Conservation (phyloP, 2,888 invertebrate species). For the Pollenia labialis region DNA sequence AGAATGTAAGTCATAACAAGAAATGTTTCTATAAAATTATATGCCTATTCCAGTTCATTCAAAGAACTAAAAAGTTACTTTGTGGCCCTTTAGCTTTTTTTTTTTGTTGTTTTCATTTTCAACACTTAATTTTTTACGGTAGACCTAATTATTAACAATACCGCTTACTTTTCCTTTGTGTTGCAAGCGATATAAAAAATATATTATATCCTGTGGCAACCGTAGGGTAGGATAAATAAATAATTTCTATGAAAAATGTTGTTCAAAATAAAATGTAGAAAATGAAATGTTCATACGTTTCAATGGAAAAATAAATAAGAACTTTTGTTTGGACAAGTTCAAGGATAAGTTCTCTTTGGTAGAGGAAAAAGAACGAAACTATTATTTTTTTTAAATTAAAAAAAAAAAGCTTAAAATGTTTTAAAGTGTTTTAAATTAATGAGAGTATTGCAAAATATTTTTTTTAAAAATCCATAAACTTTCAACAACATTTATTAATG, state of each 20-base stretch:
- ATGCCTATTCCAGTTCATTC: too few species aligned
- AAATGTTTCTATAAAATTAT: too few species aligned
- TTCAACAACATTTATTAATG: not conserved
- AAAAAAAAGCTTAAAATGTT: not conserved
- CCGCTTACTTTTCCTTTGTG: not conserved
- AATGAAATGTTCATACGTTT: slow-evolving; percentile 25
- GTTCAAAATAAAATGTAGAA: slow-evolving; percentile 33
- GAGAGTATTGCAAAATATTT: not conserved
- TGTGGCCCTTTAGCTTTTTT: too few species aligned
- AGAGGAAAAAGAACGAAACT: slow-evolving; percentile 4
- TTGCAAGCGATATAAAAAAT: not conserved
- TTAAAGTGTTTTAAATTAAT: not conserved
- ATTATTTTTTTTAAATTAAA: not conserved
- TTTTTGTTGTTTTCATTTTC: not conserved
- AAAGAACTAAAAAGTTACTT: too few species aligned
- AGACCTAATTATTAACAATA: not conserved
- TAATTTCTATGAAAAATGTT: slow-evolving; percentile 5
- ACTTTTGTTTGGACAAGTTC: slow-evolving; percentile 58
- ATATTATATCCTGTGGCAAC: not conserved
- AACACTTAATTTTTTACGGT: not conserved
- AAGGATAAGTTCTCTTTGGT: slow-evolving; percentile 52
- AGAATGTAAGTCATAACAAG: too few species aligned
- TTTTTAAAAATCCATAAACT: not conserved
- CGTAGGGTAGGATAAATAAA: slow-evolving; percentile 1
- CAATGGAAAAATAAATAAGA: slow-evolving; percentile 22